Evolutionary conservation across 2,113 vertebrate species (phyloP), one percentile per base, ranked within the genome.

Genomic region (Motacilla tschutschensis): DNA sequence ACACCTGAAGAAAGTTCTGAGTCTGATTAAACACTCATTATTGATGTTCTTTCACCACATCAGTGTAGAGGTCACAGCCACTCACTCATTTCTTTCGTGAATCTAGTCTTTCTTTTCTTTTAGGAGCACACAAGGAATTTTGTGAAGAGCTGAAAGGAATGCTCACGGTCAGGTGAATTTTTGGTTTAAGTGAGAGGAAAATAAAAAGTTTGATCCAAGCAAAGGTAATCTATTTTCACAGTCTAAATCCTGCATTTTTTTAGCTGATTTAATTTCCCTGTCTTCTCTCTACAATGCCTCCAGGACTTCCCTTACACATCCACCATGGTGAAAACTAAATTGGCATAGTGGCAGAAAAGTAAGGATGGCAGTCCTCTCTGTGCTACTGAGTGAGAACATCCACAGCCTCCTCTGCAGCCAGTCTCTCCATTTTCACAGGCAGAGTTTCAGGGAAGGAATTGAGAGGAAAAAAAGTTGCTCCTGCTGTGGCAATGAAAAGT

Each of bases 401-500:
- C 77, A 41, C 40, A 83, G 81, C 85, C 83, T 93, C 87, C 79
- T 92, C 92, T 80, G 69, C 60, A 75, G 44, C 43, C 36, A 21
- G 62, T 54, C 60, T 72, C 72, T 76, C 54, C 29, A 10, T 88
- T 92, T 70, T 47, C 63, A 80, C 29, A 75, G 59, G 78, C 40
- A 82, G 50, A 57, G 8, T 78, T 90, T 71, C 79, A 87, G 47
- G 3, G 6, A 60, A 89, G 58, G 90, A 89, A 88, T 14, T 38
- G 44, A 92, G 83, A 76, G 29, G n/a, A 19, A 82, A 87, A 85
- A 85, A 57, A 35, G 14, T 66, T 91, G n/a, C 28, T 26, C 79
- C 84, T 86, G 93, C 96, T 94, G 96, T 20, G 94, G 80, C 90
- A 88, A 94, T 89, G 91, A 94, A 91, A 94, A 95, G 94, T 85